Evolutionary conservation across 2,113 vertebrate genomes (phyloP).

Genomic region (Lutjanus erythropterus): DNA sequence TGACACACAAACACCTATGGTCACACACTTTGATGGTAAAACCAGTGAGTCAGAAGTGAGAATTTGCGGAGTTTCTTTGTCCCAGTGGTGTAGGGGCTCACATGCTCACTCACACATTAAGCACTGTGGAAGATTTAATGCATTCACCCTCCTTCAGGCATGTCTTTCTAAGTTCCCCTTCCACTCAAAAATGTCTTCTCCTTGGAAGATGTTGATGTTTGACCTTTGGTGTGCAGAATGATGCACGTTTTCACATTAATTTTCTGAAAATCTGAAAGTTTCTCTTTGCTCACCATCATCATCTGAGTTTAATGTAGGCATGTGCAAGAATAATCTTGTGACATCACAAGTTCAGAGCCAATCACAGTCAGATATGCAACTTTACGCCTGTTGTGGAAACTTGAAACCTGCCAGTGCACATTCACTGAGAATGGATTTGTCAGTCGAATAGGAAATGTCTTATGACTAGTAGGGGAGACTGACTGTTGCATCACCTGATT

Average conservation of each 20-base stretch:
- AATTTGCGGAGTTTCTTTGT: constrained; percentile 86
- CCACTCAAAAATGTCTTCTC: background rate
- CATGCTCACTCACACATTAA: background rate
- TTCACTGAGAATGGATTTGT: background rate
- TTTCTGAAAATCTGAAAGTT: background rate
- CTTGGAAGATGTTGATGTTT: background rate
- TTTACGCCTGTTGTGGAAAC: background rate
- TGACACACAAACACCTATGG: constrained; percentile 79
- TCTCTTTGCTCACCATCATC: background rate
- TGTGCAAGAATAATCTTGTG: background rate
- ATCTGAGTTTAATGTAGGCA: background rate
- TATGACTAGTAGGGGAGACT: too few species aligned
- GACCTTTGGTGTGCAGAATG: too few species aligned
- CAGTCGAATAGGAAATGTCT: background rate
- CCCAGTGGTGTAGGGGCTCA: constrained; percentile 3
- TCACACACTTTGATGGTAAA: constrained; percentile 86
- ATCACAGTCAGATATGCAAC: background rate
- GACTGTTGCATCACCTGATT: too few species aligned
- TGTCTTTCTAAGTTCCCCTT: background rate
- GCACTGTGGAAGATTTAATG: background rate
- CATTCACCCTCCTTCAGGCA: background rate
- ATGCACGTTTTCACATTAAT: background rate
- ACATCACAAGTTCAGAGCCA: background rate
- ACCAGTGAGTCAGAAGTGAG: constrained; percentile 90
- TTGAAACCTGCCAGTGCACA: background rate